Base-by-base conservation (phyloP, 2,888 invertebrate genomes). In the Drosophila nr. fundita region DNA sequence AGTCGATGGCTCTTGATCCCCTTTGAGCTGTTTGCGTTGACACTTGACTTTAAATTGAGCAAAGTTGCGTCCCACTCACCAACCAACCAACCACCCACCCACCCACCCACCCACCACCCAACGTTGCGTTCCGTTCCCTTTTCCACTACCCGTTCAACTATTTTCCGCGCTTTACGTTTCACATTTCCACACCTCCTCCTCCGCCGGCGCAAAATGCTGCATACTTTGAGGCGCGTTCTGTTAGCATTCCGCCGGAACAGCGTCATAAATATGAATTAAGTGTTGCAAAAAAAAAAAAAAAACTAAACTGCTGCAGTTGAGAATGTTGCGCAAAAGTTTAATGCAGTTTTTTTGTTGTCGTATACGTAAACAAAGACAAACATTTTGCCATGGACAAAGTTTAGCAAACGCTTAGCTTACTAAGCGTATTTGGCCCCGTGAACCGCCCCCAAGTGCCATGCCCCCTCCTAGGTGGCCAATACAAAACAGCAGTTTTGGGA, bases 21-120 rank as follows among this genome's bases (percentile, higher is more conserved):
- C 72, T 67, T 69, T 69, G 76, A 87, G 80, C 75, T 86, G 86
- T 89, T 89, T 87, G 80, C 89, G 76, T 87, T 86, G 84, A 87
- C 89, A 87, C 87, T 86, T 86, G 86, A 86, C 86, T 89, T 84
- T 84, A 87, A 89, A 83, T 87, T 87, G 80, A 80, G 87, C 83
- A 73, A 76, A 83, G 73, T 73, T 65, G 48, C 70, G 24, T 21
- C 30, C 24, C 18, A 8, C 11, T 3, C 24, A 29, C 24, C 7
- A 1, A 10, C 0, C 15, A 4, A 11, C 27, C 40, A 2, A 29
- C 24, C 7, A 1, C 15, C 0, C 15, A 4, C 13, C 27, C 40
- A 2, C 24, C 32, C 15, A 4, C 13, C 13, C 60, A 4, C 10
- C 30, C 40, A 32, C 30, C 40, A 4, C 24, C 32, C 52, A 45